Evolutionary conservation across 2,797 vertebrate genomes (phyloP).

Genomic region (Rhynchonycteris naso): DNA sequence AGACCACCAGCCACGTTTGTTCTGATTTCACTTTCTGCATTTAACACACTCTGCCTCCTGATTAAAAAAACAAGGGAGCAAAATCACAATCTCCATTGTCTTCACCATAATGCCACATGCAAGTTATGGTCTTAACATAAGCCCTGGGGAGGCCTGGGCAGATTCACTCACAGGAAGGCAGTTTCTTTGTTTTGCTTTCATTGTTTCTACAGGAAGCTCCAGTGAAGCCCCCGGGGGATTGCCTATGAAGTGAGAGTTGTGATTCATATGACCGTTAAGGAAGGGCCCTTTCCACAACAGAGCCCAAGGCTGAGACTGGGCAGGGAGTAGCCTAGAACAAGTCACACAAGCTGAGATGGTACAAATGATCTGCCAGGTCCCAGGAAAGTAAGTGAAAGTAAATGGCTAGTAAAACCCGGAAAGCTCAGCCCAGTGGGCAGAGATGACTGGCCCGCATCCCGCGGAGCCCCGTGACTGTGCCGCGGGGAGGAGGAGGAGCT

Average conservation of each 20-base stretch:
- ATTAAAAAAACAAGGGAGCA: slow-evolving; percentile 51
- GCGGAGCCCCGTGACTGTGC: neutral
- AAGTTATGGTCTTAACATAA: slow-evolving; percentile 50
- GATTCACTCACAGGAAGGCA: neutral
- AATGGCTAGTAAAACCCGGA: neutral
- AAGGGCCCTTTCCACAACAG: slow-evolving; percentile 16
- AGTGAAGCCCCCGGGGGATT: neutral
- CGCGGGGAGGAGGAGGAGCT: neutral
- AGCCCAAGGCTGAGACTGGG: neutral
- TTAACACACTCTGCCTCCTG: neutral
- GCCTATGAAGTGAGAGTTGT: neutral
- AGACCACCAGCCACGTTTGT: neutral
- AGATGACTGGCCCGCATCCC: neutral
- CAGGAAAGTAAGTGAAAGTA: slow-evolving; percentile 30
- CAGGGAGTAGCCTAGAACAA: slow-evolving; percentile 62
- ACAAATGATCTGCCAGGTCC: slow-evolving; percentile 64
- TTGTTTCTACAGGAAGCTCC: slow-evolving; percentile 6
- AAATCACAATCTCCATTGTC: slow-evolving; percentile 35
- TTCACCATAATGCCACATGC: slow-evolving; percentile 5
- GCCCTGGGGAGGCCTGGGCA: neutral
- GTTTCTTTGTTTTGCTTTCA: neutral
- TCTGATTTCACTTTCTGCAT: neutral
- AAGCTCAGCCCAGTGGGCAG: neutral
- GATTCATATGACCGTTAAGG: slow-evolving; percentile 40
- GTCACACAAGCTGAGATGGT: slow-evolving; percentile 14